Conservation (phyloP, 1,140 invertebrate species). For the Plodia interpunctella region DNA sequence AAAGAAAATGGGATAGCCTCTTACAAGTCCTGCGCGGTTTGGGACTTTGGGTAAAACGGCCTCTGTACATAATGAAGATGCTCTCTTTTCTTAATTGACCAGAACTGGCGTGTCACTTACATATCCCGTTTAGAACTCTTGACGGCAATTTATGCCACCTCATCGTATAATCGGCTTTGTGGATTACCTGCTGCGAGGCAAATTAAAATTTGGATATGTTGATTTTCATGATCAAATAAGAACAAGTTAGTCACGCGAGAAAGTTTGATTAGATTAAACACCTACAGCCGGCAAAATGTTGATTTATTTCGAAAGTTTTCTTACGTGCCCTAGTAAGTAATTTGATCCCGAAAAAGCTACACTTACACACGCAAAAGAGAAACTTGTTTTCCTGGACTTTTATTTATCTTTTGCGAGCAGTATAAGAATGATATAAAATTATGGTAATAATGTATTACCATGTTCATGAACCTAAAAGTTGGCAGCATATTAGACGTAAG, state of each 20-base stretch:
- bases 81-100: constrained; percentile 13
- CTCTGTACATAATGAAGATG: constrained; percentile 9
- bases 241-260: constrained; percentile 16
- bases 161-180: background rate
- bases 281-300: constrained; percentile 14
- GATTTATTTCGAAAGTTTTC: constrained; percentile 26
- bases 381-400: background rate
- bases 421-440: background rate
- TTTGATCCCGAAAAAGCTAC: background rate
- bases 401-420: background rate
- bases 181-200: background rate
- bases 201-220: constrained; percentile 13
- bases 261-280: constrained; percentile 20
- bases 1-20: constrained; percentile 19
- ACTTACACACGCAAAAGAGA: background rate
- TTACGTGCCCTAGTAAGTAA: background rate
- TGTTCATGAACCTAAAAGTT: constrained; percentile 30
- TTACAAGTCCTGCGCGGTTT: constrained; percentile 2
- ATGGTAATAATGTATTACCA: constrained; percentile 9
- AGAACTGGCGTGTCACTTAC: constrained; percentile 9
- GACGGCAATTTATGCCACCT: background rate
- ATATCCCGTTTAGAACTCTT: background rate
- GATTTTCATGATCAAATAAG: constrained; percentile 7
- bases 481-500: constrained; percentile 26
- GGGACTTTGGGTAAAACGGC: constrained; percentile 6